Evolutionary conservation across 2,888 invertebrate species (phyloP), one percentile per base, ranked within the genome.

Genomic region (Sphaerophoria rueppellii): DNA sequence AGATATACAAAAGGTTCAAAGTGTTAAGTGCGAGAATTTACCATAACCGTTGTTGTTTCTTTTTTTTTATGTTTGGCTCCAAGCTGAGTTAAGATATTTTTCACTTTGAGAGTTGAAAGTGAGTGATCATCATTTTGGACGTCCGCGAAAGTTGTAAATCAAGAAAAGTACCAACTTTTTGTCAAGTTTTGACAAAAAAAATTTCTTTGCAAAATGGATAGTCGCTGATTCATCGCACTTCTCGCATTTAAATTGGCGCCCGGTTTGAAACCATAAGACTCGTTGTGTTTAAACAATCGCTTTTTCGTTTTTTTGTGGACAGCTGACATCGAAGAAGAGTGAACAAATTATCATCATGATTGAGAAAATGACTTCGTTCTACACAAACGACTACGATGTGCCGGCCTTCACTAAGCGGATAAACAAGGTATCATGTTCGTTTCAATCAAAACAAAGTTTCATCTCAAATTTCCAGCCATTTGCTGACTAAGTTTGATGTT

Each of bases 311-410:
- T 80, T 70, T 65, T 57, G 50, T 69, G 61, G 63, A 11, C 46
- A 55, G 11, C 46, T 61, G 40, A 2, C 50, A 61, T 32, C 11
- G 55, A 24, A 63, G 35, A 40, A 65, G 52, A 54, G n/a, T 65
- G 1, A 54, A 35, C 48, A 46, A 7, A 40, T 24, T 3, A 35
- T 72, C 82, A 89, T 87, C 83, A 91, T 91, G 91, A 87, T 91
- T 88, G 90, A 91, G 82, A 90, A 90, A 87, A 85, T 88, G 82
- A 89, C 78, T 83, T 71, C 86, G 65, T 89, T 88, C 86, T 90
- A 89, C 77, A 88, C 89, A 35, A 87, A 88, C 86, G 91, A 91
- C 89, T 91, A 91, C 75, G 91, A 91, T 87, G 91, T 91, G 60
- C 91, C 91, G 54, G 77, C 65, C 54, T 89, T 90, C 82, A 89